A percentile compares a stretch with the other conserved stretches of the same genome.
These are phyloP conservation scores for Melanotaenia trifasciata DNA, from an alignment of 2,797 vertebrate species.

Conservation along the genomic window DNA sequence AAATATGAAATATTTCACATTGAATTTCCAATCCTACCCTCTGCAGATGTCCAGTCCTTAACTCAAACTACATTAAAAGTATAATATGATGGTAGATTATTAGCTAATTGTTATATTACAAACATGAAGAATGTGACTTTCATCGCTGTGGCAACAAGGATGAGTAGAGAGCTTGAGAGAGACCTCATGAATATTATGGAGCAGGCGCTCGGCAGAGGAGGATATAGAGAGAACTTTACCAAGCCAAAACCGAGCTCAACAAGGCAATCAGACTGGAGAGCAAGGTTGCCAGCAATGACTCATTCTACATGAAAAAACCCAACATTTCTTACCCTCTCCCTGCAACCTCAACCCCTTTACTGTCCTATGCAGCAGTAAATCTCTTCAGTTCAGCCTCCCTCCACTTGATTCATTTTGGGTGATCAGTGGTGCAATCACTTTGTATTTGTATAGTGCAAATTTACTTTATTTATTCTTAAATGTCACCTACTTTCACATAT, in stretches of 20 bases:
- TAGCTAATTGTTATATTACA: not conserved
- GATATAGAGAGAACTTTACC: conserved; percentile 57
- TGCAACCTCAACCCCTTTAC: conserved; percentile 53
- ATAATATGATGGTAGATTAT: not conserved
- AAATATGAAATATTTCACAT: not conserved
- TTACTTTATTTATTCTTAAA: not conserved
- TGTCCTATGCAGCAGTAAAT: conserved; percentile 50
- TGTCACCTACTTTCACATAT: conserved; percentile 4
- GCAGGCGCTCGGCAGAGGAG: conserved; percentile 44
- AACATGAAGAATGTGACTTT: conserved; percentile 16
- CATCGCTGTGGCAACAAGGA: conserved; percentile 18
- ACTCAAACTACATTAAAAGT: not conserved
- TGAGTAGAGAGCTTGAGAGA: conserved; percentile 38
- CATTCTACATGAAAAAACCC: conserved; percentile 69
- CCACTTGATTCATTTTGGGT: conserved; percentile 2
- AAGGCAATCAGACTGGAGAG: conserved; percentile 70
- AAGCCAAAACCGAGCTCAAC: conserved; percentile 71
- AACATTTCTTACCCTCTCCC: conserved; percentile 53
- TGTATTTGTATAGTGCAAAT: conserved; percentile 1
- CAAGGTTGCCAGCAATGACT: conserved; percentile 72
- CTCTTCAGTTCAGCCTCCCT: conserved; percentile 17
- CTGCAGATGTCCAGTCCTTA: not conserved
- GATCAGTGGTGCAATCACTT: conserved; percentile 17
- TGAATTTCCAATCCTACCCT: not conserved
- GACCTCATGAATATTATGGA: conserved; percentile 55